Evolutionary conservation across 2,113 vertebrate genomes (phyloP), one percentile per base, ranked within the genome.

Genomic region (Pteruthius melanotis): DNA sequence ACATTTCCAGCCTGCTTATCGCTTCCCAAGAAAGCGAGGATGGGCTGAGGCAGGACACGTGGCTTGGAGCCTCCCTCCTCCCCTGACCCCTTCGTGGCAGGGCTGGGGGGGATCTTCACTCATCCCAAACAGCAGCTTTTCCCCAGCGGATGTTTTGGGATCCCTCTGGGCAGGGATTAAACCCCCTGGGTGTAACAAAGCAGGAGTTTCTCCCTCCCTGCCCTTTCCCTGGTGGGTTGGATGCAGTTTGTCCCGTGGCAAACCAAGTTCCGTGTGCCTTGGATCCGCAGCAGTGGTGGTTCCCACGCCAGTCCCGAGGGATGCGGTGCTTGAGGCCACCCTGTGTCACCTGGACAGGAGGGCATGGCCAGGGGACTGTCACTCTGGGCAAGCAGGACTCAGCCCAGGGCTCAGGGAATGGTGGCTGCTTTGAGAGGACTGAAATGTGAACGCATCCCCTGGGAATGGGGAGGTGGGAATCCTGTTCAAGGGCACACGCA

Each of bases 201-300:
- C 39, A 54, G 39, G 72, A 77, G 61, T 10, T 71, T 63, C 35
- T 66, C 56, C 45, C 11, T 10, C 47, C 44, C 70, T 50, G 57
- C 15, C 15, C 53, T 59, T 37, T 63, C 54, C 84, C 45, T 21
- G 47, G 2, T 16, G 33, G 44, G 35, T 7, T 59, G 44, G 50
- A 40, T 11, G 35, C 78, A 22, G 60, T 14, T 61, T 22, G 47
- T 21, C 23, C 54, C 42, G 0, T 0, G 3, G 8, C 24, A 83
- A 66, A 52, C 18, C 42, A 10, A 10, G 47, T 9, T 11, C 66
- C 22, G 1, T 0, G 9, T 15, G 49, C 68, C 69, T 66, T 27
- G 2, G 4, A 4, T 18, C 13, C 0, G 0, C 63, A 16, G 76
- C 80, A 9, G 21, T 0, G 10, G 3, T 2, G 74, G 17, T 8